Percentiles rank a stretch among this genome's conserved stretches.
phyloP scores from a whole-genome alignment of 23 tunicate genomes.

The Pegea sp. region DNA sequence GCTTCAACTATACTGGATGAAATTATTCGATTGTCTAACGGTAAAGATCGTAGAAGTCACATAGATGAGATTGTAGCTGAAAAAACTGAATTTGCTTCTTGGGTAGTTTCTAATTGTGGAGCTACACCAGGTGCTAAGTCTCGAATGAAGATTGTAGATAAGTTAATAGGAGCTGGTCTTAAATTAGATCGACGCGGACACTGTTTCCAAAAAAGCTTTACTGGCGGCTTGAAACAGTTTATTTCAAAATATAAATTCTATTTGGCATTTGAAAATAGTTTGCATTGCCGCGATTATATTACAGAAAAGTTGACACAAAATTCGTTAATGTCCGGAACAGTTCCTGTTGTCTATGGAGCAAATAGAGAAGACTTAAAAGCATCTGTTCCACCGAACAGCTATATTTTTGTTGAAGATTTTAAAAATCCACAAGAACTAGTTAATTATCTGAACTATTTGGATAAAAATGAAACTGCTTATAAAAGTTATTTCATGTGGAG shows the following conservation, averaged over 20 bases:
- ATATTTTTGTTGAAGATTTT: conserved; percentile 31
- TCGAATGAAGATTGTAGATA: conserved; percentile 16
- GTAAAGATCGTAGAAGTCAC: neutral
- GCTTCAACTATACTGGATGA: neutral
- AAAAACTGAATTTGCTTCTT: conserved; percentile 14
- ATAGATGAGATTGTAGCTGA: conserved; percentile 6
- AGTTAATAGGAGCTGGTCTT: conserved; percentile 24
- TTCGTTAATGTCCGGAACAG: conserved; percentile 11
- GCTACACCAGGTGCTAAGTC: conserved; percentile 19
- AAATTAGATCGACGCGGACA: conserved; percentile 19
- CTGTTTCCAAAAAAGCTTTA: too few species aligned
- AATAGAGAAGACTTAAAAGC: conserved; percentile 8
- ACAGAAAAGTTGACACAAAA: conserved; percentile 14
- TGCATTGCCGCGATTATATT: conserved; percentile 33
- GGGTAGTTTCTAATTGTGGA: conserved; percentile 46
- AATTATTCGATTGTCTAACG: neutral
- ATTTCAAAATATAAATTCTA: conserved; percentile 27
- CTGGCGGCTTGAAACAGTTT: neutral
- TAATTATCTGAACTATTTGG: conserved; percentile 9
- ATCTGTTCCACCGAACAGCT: conserved; percentile 13
- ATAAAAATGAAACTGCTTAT: conserved; percentile 8
- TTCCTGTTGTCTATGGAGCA: conserved; percentile 51
- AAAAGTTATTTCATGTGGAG: conserved; percentile 22
- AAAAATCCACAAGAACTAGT: conserved; percentile 4
- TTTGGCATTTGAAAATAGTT: conserved; percentile 37